Evolutionary conservation across 2,888 invertebrate genomes (phyloP), one percentile per base, ranked within the genome.

Genomic region (Choristoneura rosaceana): DNA sequence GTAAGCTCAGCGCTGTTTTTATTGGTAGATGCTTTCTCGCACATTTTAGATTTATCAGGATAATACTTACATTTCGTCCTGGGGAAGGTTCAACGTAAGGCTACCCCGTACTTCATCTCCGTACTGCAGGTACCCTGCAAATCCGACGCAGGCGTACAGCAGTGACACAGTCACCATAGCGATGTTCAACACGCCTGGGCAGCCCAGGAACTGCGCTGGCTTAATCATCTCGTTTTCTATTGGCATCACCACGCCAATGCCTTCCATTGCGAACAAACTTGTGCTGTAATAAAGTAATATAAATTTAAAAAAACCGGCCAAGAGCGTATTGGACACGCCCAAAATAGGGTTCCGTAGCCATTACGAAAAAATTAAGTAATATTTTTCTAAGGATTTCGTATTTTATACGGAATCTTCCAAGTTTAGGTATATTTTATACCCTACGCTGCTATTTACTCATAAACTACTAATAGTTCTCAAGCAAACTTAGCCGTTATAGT

Each of bases 201-300:
- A 96, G 17, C 96, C 96, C 66, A 98, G 95, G 85, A 97, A 97
- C 69, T 97, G 96, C 43, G 96, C 94, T 0, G 98, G 98, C 71
- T 96, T 96, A 75, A 94, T 94, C 98, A 99, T 99, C 67, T 97
- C 97, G 87, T 99, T 99, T 91, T 99, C 98, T 25, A 99, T 96
- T 0, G 99, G 99, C 95, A 99, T 96, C 45, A 99, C 97, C 69
- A 97, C 97, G 64, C 98, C 98, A 76, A 99, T 99, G 50, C 98
- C 98, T 92, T 99, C 99, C 96, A 99, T 99, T 0, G 99, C 98
- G 88, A 99, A 99, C 67, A 99, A 96, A 15, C 98, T 98, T 4
- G 99, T 99, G 59, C 61, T 68, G 71, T 10, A 67, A 65, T 4
- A 10, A 10, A 55, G 9, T 4, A 34, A 17, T 38, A 14, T 34